These are phyloP conservation scores for Manis javanica DNA, from an alignment of 2,797 vertebrate species.

Conservation along the genomic window DNA sequence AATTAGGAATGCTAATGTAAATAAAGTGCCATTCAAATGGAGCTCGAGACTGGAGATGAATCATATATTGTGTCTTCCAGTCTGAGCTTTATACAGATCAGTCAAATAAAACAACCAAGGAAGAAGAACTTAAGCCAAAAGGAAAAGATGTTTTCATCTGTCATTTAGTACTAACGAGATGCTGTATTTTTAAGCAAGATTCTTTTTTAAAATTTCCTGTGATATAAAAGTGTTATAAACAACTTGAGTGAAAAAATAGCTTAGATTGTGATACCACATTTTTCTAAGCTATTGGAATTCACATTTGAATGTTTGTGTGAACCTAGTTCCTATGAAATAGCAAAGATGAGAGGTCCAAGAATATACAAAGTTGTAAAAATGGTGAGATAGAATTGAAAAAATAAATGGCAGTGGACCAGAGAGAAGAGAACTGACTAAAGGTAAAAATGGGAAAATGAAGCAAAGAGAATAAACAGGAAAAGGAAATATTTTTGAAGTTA, in stretches of 20 bases:
- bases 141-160: neutral
- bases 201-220: neutral
- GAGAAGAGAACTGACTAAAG: neutral
- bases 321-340: neutral
- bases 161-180: slow-evolving; percentile 24
- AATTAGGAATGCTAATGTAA: slow-evolving; percentile 99
- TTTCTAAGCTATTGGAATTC: neutral
- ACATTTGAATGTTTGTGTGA: neutral
- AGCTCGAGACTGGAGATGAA: slow-evolving; percentile 90
- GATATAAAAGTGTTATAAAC: neutral
- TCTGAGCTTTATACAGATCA: slow-evolving; percentile 87
- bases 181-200: neutral
- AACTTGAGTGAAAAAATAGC: neutral
- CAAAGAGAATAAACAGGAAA: neutral
- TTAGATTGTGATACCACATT: neutral
- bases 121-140: neutral
- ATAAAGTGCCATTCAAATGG: slow-evolving; percentile 95
- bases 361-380: neutral
- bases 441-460: neutral
- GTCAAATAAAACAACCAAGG: slow-evolving; percentile 83
- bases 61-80: slow-evolving; percentile 87
- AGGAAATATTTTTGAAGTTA: neutral
- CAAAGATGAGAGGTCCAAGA: neutral
- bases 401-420: neutral
- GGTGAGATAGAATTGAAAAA: neutral